Base-by-base conservation (phyloP, 2,888 invertebrate genomes). In the Melanophora roralis region DNA sequence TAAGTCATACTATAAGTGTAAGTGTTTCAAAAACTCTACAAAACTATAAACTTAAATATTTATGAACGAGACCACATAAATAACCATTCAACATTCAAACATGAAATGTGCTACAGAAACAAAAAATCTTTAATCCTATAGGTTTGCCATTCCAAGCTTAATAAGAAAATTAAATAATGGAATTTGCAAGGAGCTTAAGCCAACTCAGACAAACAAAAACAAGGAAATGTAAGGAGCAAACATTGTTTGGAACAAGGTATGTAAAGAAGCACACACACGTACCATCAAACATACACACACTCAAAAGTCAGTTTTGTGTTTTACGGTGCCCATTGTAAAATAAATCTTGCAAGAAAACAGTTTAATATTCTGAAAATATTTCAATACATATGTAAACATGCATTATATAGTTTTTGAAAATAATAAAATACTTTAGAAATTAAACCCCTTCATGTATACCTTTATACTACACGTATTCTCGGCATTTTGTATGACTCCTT, bases 81-180 rank as follows among this genome's bases (percentile, higher is more conserved):
- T 84, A 84, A 84, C 85, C 11, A 84, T 85, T 84, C 84, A 83
- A 85, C 11, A 85, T 84, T 84, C 83, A 81, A 83, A 82, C 83
- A 83, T 84, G 78, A 84, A 85, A 84, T 85, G 16, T 45, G 53
- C 9, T 43, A 7, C 34, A 5, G 14, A 69, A 69, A 65, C 49
- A 27, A 69, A 65, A 65, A 36, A 11, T 23, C 36, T 68, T 47
- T 36, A 40, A 53, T 67, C 43, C 43, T 53, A 43, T 21, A n/a
- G 38, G 16, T 32, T 67, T 32, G 16, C 16, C 9, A 40, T 21
- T 38, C 9, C 49, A 62, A 27, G 5, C 16, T 16, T 14, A 53
- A 32, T 23, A n/a, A 16, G 27, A 1, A 19, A 32, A 16, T 7
- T 16, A 14, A 19, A 7, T 34, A 1, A 2, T 36, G 19, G 34